Evolutionary conservation across 2,888 invertebrate genomes (phyloP).

Genomic region (Pinctada fucata): DNA sequence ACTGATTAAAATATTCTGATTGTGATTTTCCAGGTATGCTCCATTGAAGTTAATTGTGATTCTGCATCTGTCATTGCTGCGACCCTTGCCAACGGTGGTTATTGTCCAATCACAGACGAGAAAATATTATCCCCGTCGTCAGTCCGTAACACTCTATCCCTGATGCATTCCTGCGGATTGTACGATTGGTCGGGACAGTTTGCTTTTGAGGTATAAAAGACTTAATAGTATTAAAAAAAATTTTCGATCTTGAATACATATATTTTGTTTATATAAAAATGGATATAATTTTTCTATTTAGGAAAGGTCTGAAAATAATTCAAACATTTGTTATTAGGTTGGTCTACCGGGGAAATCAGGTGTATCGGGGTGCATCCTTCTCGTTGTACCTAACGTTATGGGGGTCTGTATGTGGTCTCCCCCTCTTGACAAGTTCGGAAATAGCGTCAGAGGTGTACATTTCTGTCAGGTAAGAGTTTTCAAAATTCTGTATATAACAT

Average conservation of each 20-base stretch:
- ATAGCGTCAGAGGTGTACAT: slow-evolving; percentile 80
- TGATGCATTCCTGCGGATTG: slow-evolving; percentile 99
- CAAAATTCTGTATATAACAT: too few relatives aligned
- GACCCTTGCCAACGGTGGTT: slow-evolving; percentile 98
- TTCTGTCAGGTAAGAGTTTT: slow-evolving; percentile 81
- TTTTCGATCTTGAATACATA: too few relatives aligned
- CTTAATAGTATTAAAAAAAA: slow-evolving; percentile 73
- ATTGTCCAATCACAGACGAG: slow-evolving; percentile 80
- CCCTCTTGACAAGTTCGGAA: slow-evolving; percentile 92
- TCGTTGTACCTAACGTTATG: slow-evolving; percentile 97
- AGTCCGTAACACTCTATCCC: slow-evolving; percentile 94
- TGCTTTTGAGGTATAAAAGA: slow-evolving; percentile 86
- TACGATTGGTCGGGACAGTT: slow-evolving; percentile 95
- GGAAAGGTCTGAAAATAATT: too few relatives aligned
- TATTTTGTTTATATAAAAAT: too few relatives aligned
- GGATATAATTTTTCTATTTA: too few relatives aligned
- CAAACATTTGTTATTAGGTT: slow-evolving; percentile 72
- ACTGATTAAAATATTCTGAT: background rate
- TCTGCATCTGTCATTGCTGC: slow-evolving; percentile 95
- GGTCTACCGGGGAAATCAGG: slow-evolving; percentile 80
- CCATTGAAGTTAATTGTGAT: slow-evolving; percentile 96
- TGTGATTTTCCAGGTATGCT: slow-evolving; percentile 86
- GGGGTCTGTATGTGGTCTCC: slow-evolving; percentile 97
- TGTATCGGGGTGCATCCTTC: slow-evolving; percentile 91
- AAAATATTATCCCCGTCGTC: slow-evolving; percentile 91